phyloP scores from a whole-genome alignment of 2,113 vertebrate species.

The Ciconia boyciana region DNA sequence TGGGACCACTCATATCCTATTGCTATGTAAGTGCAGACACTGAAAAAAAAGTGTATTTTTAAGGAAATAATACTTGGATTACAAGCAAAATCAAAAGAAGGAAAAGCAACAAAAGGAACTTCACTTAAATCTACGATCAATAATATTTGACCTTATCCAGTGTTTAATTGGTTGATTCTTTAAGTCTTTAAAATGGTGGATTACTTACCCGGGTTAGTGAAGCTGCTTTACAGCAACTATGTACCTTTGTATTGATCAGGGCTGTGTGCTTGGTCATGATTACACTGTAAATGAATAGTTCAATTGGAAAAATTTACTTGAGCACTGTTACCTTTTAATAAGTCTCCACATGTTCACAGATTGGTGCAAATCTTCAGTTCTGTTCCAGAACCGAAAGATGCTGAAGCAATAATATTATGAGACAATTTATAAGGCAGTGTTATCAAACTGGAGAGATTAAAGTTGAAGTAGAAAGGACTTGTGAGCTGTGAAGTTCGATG shows the following conservation, averaged over 20 bases:
- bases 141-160: conserved; percentile 72
- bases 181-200: conserved; percentile 68
- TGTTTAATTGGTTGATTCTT: conserved; percentile 72
- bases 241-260: conserved; percentile 66
- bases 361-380: not conserved
- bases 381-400: not conserved
- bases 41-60: conserved; percentile 44
- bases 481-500: not conserved
- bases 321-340: conserved; percentile 14
- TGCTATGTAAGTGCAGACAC: conserved; percentile 35
- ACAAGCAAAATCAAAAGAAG: conserved; percentile 49
- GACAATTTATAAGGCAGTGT: not conserved
- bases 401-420: not conserved
- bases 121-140: conserved; percentile 67
- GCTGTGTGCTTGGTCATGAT: conserved; percentile 48
- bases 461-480: not conserved
- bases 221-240: conserved; percentile 42
- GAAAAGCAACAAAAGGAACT: conserved; percentile 50
- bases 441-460: not conserved
- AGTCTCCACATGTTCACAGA: not conserved
- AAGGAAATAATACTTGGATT: conserved; percentile 59
- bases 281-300: conserved; percentile 56
- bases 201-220: conserved; percentile 56
- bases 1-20: conserved; percentile 54
- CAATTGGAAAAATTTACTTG: conserved; percentile 51